These are phyloP conservation scores for Apocrypta bakeri DNA, from an alignment of 1,140 invertebrate species.

Conservation along the genomic window DNA sequence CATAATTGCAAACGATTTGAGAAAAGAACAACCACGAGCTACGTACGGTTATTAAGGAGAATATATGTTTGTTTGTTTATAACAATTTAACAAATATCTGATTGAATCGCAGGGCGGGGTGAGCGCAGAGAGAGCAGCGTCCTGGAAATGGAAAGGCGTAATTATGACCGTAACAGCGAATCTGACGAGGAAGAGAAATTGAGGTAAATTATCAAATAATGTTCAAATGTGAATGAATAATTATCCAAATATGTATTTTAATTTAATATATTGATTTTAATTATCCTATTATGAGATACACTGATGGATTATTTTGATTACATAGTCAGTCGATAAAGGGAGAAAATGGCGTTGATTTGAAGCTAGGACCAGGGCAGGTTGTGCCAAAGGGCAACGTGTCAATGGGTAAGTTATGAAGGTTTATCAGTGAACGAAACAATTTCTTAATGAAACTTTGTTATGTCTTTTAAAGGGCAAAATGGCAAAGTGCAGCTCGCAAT, in stretches of 20 bases:
- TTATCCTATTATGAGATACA: neutral
- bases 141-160: slow-evolving; percentile 68
- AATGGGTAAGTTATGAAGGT: slow-evolving; percentile 58
- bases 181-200: slow-evolving; percentile 74
- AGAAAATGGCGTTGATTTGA: slow-evolving; percentile 66
- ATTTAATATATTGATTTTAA: neutral
- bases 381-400: slow-evolving; percentile 81
- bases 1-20: too few species aligned
- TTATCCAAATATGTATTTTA: neutral
- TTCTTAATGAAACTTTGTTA: neutral
- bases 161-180: slow-evolving; percentile 69
- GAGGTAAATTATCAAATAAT: slow-evolving; percentile 64
- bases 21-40: too few species aligned
- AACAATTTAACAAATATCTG: slow-evolving; percentile 4
- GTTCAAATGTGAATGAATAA: neutral
- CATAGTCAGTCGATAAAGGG: slow-evolving; percentile 66
- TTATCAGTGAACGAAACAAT: neutral
- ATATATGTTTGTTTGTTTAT: neutral
- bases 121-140: slow-evolving; percentile 71
- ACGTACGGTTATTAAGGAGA: too few species aligned
- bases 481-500: slow-evolving; percentile 92
- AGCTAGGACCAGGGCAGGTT: slow-evolving; percentile 85
- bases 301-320: neutral
- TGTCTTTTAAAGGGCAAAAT: slow-evolving; percentile 73
- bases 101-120: slow-evolving; percentile 66